A percentile compares a stretch with the other conserved stretches of the same genome.
Conservation (phyloP, 2,797 vertebrate genomes). For the Acrocephalus scirpaceus region DNA sequence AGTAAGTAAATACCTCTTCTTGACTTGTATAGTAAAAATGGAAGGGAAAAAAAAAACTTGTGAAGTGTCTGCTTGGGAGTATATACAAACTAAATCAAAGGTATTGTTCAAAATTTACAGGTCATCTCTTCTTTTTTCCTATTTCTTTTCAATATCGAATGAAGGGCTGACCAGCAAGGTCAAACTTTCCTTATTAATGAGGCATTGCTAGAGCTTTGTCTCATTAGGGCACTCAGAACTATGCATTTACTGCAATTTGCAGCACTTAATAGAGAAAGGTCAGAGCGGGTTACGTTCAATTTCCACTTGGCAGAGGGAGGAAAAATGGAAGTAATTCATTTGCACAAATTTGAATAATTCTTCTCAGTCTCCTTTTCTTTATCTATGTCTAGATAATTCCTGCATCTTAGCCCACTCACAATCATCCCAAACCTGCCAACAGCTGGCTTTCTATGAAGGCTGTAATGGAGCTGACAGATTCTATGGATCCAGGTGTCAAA, state of each 20-base stretch:
- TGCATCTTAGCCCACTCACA: constrained; percentile 79
- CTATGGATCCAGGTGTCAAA: constrained; percentile 97
- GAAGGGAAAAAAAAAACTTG: constrained; percentile 24
- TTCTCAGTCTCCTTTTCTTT: constrained; percentile 81
- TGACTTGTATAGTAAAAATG: constrained; percentile 36
- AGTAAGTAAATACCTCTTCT: constrained; percentile 48
- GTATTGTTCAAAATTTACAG: constrained; percentile 86
- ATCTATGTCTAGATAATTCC: constrained; percentile 76
- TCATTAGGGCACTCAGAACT: constrained; percentile 86
- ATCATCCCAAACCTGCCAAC: constrained; percentile 83
- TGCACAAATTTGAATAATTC: constrained; percentile 99
- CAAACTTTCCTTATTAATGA: constrained; percentile 90
- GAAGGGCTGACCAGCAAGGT: constrained; percentile 87
- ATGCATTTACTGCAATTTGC: constrained; percentile 95
- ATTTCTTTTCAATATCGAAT: constrained; percentile 87
- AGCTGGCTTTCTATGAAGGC: constrained; percentile 80
- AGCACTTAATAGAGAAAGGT: constrained; percentile 97
- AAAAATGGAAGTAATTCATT: constrained; percentile 99
- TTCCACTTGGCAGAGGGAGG: constrained; percentile 91
- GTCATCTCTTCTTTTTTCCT: constrained; percentile 87
- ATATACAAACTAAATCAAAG: constrained; percentile 84
- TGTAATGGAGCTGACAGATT: constrained; percentile 91
- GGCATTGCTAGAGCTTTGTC: constrained; percentile 82
- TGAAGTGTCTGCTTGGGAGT: constrained; percentile 67
- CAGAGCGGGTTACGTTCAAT: constrained; percentile 97